These are phyloP conservation scores for Ceyx cyanopectus DNA, from an alignment of 2,113 vertebrate species.

Conservation along the genomic window DNA sequence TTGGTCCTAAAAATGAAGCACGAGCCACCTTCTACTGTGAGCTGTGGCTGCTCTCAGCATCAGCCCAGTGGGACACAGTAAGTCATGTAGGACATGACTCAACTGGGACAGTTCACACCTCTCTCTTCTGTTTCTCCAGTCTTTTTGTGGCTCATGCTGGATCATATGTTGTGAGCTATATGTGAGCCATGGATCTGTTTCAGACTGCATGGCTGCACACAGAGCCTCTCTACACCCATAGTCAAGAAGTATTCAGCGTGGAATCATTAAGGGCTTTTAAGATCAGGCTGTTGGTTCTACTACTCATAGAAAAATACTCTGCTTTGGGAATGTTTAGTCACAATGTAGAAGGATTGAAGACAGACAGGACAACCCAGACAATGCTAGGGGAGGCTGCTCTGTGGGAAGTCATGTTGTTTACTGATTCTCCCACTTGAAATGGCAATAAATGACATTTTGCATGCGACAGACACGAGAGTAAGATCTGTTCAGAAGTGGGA, in stretches of 20 bases:
- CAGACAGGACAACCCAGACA: neutral
- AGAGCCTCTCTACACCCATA: neutral
- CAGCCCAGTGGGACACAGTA: neutral
- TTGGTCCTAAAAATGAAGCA: neutral
- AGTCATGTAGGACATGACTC: neutral
- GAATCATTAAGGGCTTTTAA: neutral
- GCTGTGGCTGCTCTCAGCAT: neutral
- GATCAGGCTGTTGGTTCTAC: neutral
- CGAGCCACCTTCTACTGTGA: neutral
- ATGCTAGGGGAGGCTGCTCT: neutral
- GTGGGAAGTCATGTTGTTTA: conserved; percentile 6
- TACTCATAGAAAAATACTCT: neutral
- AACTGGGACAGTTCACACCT: neutral
- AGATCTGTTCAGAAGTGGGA: neutral
- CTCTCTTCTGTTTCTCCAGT: neutral
- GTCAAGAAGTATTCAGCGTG: neutral
- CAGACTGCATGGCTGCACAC: neutral
- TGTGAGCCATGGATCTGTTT: neutral
- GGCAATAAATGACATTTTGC: conserved; percentile 22
- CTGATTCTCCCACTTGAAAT: neutral
- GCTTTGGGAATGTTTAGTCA: neutral
- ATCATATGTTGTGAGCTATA: neutral
- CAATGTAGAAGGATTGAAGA: neutral
- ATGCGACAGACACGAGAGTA: neutral
- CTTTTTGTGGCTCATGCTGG: neutral